These are phyloP conservation scores for Spilarctia lutea DNA, from an alignment of 2,888 invertebrate genomes.

Conservation along the genomic window DNA sequence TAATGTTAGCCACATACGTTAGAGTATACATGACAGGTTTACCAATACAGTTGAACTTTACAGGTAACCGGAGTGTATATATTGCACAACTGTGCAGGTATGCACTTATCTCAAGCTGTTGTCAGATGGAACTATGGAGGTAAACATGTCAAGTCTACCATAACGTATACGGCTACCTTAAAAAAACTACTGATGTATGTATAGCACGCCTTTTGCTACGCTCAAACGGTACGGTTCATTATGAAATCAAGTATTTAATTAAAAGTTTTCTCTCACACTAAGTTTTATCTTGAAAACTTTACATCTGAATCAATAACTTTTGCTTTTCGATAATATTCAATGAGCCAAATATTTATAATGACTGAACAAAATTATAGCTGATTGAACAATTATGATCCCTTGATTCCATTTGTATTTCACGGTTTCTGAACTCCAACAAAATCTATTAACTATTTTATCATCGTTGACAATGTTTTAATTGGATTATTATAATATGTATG, in stretches of 20 bases:
- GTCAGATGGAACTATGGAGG: too few species aligned
- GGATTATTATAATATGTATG: background rate
- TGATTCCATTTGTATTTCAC: constrained; percentile 12
- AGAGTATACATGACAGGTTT: too few species aligned
- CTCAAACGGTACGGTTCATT: background rate
- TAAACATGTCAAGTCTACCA: too few species aligned
- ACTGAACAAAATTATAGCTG: constrained; percentile 28
- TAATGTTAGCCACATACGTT: too few species aligned
- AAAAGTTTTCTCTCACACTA: background rate
- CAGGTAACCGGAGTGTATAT: too few species aligned
- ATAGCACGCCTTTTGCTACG: background rate
- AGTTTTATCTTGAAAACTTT: background rate
- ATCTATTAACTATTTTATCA: background rate
- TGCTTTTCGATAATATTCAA: constrained; percentile 27
- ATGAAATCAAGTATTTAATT: background rate
- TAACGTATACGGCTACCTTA: too few species aligned
- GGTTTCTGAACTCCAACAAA: constrained; percentile 9
- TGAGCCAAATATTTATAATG: constrained; percentile 35
- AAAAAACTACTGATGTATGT: too few species aligned
- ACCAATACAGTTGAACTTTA: too few species aligned
- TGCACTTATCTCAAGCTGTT: too few species aligned
- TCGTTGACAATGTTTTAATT: background rate
- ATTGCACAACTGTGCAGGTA: too few species aligned
- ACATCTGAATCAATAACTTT: constrained; percentile 13
- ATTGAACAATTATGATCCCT: constrained; percentile 29